Base-by-base conservation (phyloP, 2,113 vertebrate genomes). In the Sinosuthora webbiana region DNA sequence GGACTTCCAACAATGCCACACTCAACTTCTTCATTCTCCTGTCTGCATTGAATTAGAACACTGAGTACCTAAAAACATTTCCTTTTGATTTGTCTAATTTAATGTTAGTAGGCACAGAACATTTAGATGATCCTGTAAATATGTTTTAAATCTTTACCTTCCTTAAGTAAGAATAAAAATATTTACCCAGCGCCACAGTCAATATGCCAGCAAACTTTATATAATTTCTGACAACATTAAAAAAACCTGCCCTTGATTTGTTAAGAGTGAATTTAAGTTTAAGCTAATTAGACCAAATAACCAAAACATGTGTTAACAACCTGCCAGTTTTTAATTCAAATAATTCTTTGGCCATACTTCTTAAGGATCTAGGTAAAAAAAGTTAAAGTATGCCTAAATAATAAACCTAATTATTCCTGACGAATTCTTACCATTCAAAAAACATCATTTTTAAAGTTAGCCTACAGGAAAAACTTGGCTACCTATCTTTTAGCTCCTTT, bases 251-350 rank as follows among this genome's bases (percentile, higher is more conserved):
- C 91, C 90, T 95, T 80, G 91, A 59, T 95, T 95, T 94, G 52
- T 94, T 95, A 90, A 64, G 83, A 91, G 77, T 67, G 77, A 73
- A 91, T 92, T 97, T 87, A 95, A 86, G 55, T 83, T 84, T 92
- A 84, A 96, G 78, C 55, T 93, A 96, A 96, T 97, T 96, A 96
- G 73, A 87, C 41, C 42, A 96, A 87, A 93, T 62, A 93, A 96
- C 73, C 84, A 97, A 96, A 95, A 71, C 70, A 95, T 6, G 25
- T 24, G 37, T 77, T 89, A 95, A 83, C 71, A 94, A 93, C 59
- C 65, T 92, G 82, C 65, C 87, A 83, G 21, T 42, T 97, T 96
- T 92, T 68, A 76, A 76, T 92, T 95, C 53, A 87, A 82, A 16
- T 84, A 89, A 89, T 57, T 96, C 60, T 93, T 87, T 74, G 67